Percentiles rank a stretch among this genome's conserved stretches.
Conservation (phyloP, 2,888 invertebrate species). For the Rhagophthalmus giganteus region DNA sequence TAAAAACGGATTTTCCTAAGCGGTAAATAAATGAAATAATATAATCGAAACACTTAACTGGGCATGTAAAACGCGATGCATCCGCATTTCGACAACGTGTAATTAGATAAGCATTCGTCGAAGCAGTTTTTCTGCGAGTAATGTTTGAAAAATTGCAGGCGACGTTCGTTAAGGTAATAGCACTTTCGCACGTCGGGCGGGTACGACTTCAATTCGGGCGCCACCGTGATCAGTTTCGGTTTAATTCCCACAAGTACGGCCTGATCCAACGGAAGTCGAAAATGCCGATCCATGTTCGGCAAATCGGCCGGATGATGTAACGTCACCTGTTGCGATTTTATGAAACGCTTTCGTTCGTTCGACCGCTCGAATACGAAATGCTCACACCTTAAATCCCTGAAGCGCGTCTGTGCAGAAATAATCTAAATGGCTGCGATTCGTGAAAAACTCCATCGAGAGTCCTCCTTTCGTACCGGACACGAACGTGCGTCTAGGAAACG, state of each 20-base stretch:
- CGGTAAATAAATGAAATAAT: too few relatives aligned
- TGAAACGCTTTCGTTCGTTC: too few relatives aligned
- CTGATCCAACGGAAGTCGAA: constrained; percentile 67
- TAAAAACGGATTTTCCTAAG: too few relatives aligned
- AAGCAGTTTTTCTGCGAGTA: constrained; percentile 74
- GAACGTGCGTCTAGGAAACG: too few relatives aligned
- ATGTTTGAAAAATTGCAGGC: constrained; percentile 65
- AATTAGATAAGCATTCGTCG: constrained; percentile 71
- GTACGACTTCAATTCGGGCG: constrained; percentile 65
- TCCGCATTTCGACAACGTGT: constrained; percentile 56
- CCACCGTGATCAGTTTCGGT: constrained; percentile 73
- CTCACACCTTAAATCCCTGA: too few relatives aligned
- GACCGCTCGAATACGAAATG: too few relatives aligned
- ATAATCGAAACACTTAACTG: constrained; percentile 39
- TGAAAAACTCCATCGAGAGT: too few relatives aligned
- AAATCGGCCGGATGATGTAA: constrained; percentile 70
- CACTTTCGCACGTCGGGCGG: constrained; percentile 66
- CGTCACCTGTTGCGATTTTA: too few relatives aligned
- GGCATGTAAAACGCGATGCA: constrained; percentile 68
- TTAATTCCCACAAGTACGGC: constrained; percentile 70
- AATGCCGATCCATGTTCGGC: constrained; percentile 69
- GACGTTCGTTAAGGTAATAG: constrained; percentile 66
- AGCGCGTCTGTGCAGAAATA: too few relatives aligned
- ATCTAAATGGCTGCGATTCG: too few relatives aligned
- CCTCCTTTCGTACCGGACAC: too few relatives aligned